Conservation (phyloP, 2,888 invertebrate species). For the Ennomos fuscantarius region DNA sequence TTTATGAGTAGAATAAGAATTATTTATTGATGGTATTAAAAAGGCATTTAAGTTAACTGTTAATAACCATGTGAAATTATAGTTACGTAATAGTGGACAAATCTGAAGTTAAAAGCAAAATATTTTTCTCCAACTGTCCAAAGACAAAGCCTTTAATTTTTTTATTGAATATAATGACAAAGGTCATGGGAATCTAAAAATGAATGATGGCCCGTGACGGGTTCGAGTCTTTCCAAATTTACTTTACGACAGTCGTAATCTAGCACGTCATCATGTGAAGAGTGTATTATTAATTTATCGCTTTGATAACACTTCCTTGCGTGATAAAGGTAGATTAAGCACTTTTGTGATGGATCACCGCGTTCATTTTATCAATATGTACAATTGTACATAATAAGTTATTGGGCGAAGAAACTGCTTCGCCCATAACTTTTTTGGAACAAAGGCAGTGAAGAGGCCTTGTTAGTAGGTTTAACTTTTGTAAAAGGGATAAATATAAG, state of each 20-base stretch:
- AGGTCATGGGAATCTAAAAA: conserved; percentile 13
- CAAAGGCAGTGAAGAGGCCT: conserved; percentile 11
- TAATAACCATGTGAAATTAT: too few species aligned
- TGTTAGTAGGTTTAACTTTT: background rate
- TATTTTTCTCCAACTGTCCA: too few species aligned
- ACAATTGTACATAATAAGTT: too few species aligned
- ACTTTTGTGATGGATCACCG: conserved; percentile 35
- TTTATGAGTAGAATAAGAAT: background rate
- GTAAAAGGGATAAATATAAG: too few species aligned
- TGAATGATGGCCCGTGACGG: conserved; percentile 24
- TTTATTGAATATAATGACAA: conserved; percentile 10
- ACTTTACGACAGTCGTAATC: conserved; percentile 33
- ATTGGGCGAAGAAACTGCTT: too few species aligned
- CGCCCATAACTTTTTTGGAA: conserved; percentile 22
- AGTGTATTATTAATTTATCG: conserved; percentile 37
- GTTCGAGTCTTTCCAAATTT: conserved; percentile 28
- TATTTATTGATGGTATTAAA: too few species aligned
- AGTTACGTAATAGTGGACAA: too few species aligned
- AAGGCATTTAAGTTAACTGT: too few species aligned
- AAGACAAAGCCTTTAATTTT: background rate
- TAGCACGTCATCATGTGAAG: conserved; percentile 31
- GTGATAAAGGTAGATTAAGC: conserved; percentile 39
- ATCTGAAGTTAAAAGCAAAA: too few species aligned
- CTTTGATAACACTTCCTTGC: conserved; percentile 38
- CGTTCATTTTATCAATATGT: conserved; percentile 32